Evolutionary conservation across 1,140 invertebrate species (phyloP), one percentile per base, ranked within the genome.

Genomic region (Oedothorax gibbosus): DNA sequence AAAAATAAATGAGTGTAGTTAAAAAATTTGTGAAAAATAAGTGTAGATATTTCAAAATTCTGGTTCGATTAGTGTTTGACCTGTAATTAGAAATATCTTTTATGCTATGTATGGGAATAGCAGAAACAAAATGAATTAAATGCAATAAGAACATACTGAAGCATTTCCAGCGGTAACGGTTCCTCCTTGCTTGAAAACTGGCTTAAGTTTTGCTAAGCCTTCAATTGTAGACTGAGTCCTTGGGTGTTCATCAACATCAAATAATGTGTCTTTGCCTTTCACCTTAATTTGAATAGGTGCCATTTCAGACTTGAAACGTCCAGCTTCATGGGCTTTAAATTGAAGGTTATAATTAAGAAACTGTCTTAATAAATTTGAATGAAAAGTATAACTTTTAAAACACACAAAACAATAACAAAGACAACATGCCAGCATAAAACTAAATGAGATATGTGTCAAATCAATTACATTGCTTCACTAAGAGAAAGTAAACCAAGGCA

Each of bases 171-270:
- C 98, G 68, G 97, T 99, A 6, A 99, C 97, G 9, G 96, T 92
- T 9, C 98, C 98, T 87, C 96, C 94, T 90, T 99, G 98, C 90
- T 99, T 98, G 91, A 99, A 99, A 12, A 99, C 93, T 2, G 97
- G 92, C 0, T 95, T 93, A 35, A 99, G 91, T 91, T 93, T 93
- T 87, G 93, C 92, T 3, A 99, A 91, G 35, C 91, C 92, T 90
- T 99, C 97, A 10, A 95, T 85, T 8, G 95, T 97, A 15, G 97
- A 95, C 89, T 96, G 92, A 62, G 95, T 95, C 84, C 96, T 93
- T 8, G 98, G 98, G 92, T 99, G 98, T 90, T 99, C 98, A 91
- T 99, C 98, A 0, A 94, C 90, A 64, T 94, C 93, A 86, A 99
- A 93, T 54, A 92, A 89, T 54, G 95, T 93, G 81, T 95, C 93